Evolutionary conservation across 2,113 vertebrate genomes (phyloP), one percentile per base, ranked within the genome.

Genomic region (Microtus pennsylvanicus): DNA sequence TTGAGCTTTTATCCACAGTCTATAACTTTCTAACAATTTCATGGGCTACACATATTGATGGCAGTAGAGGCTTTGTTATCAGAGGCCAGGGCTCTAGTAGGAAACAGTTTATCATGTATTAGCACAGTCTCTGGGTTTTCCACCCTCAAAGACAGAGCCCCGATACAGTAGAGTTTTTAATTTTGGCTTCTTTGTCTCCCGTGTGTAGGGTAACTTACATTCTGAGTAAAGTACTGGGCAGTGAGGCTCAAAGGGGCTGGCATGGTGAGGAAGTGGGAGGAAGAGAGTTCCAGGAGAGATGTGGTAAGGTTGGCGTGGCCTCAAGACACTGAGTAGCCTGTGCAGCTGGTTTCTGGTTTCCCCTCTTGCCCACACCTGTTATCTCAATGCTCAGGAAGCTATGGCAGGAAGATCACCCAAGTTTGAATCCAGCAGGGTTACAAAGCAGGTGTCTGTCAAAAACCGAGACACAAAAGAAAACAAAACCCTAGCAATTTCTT

Each of bases 1-100:
- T 3, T 24, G 65, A 70, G 45, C 33, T 52, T 52, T 45, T 42
- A 19, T 42, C 16, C 28, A 26, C 16, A 42, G 70, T 38, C 69
- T 55, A 30, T 38, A 38, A 83, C 78, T 96, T 91, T 85, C 88
- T 81, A 86, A 83, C 65, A 91, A 42, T 87, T 35, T 87, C 47
- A 72, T 88, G 86, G 12, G 12, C 67, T 50, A 28, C 13, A 22
- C 17, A 16, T 52, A 26, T 47, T 70, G 30, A 63, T 69, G 30
- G 63, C n/a, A 5, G 78, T 82, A 58, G n/a, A 82, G 35, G 52
- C 52, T 61, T 76, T 76, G 38, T 24, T 26, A 45, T 76, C 22
- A 76, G 74, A 45, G 38, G 38, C 38, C n/a, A 61, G 26, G 80
- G 80, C 55, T 45, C 45, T 45, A 45, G 45, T 82, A 82, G 35